These are phyloP conservation scores for Perca flavescens DNA, from an alignment of 2,113 vertebrate species.

Conservation along the genomic window DNA sequence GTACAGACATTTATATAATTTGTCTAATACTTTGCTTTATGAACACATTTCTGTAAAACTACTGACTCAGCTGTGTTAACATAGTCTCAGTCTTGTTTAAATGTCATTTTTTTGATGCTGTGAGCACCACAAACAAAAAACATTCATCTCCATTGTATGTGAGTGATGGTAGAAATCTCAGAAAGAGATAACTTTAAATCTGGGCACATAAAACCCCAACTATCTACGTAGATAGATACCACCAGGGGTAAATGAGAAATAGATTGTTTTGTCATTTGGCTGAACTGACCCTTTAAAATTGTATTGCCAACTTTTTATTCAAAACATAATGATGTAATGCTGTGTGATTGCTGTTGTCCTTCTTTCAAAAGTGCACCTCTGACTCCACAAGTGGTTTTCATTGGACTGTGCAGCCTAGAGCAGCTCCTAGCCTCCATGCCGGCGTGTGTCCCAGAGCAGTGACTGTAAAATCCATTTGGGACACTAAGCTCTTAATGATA, in stretches of 20 bases:
- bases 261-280: neutral
- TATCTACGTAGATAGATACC: neutral
- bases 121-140: too few species aligned
- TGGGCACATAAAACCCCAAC: neutral
- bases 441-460: constrained; percentile 52
- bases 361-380: constrained; percentile 19
- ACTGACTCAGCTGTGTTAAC: neutral
- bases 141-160: neutral
- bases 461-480: constrained; percentile 81
- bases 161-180: neutral
- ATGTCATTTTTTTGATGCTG: neutral
- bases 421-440: constrained; percentile 40
- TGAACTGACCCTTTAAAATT: constrained; percentile 13
- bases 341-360: constrained; percentile 5
- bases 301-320: neutral
- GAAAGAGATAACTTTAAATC: neutral
- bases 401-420: constrained; percentile 51
- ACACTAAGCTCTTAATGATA: constrained; percentile 81
- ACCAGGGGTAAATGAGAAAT: neutral
- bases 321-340: constrained; percentile 13
- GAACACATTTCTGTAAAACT: neutral
- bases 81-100: neutral
- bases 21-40: neutral
- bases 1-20: neutral
- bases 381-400: constrained; percentile 72